A percentile compares a stretch with the other conserved stretches of the same genome.
Evolutionary conservation across 2,113 vertebrate species (phyloP).

Genomic region (Todiramphus saurophagus): DNA sequence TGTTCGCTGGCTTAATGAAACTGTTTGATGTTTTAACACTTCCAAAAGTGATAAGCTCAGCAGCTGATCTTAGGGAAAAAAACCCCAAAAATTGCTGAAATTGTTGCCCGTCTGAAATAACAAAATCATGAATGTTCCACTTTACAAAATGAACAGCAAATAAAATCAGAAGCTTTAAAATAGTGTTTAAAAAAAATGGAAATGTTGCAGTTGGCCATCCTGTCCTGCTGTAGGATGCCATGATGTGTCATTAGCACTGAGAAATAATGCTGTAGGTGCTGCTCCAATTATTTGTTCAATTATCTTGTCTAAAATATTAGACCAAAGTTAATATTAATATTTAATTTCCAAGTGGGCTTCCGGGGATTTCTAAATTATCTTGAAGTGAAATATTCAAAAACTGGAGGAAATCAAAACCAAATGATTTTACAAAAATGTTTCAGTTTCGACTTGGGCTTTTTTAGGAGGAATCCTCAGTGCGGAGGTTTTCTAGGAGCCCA

Average conservation of each 20-base stretch:
- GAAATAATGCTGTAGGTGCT: fast-evolving
- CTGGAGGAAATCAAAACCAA: background rate
- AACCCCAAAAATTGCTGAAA: background rate
- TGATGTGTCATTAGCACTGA: background rate
- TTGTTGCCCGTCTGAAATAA: background rate
- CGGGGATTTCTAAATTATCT: background rate
- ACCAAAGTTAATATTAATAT: background rate
- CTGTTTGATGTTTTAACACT: conserved; percentile 7
- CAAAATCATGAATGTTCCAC: background rate
- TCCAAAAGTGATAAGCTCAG: background rate
- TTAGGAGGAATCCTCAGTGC: background rate
- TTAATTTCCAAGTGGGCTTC: background rate
- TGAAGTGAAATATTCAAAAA: background rate
- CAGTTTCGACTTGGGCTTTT: background rate
- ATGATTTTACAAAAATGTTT: background rate
- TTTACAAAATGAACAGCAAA: background rate
- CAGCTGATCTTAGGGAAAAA: background rate
- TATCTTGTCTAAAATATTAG: background rate
- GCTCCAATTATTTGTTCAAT: too few species aligned
- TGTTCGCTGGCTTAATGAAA: background rate
- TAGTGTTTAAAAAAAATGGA: background rate
- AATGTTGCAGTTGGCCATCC: fast-evolving
- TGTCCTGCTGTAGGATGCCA: background rate
- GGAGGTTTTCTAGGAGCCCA: background rate
- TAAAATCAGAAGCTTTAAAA: background rate